Percentiles rank a stretch among this genome's conserved stretches.
phyloP scores from a whole-genome alignment of 2,888 invertebrate genomes.

The Stenichneumon culpator region DNA sequence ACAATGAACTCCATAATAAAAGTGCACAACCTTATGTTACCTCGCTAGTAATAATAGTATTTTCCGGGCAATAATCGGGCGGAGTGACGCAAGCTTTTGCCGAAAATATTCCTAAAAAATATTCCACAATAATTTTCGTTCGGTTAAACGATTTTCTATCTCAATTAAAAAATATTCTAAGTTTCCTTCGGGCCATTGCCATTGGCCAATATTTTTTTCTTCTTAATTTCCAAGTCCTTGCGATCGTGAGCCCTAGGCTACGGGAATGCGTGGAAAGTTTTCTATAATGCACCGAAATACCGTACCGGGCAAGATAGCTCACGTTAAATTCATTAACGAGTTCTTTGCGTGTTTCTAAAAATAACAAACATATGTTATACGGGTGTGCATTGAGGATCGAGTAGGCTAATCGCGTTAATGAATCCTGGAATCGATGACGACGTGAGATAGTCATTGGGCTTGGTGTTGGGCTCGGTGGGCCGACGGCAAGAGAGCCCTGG shows the following conservation, averaged over 20 bases:
- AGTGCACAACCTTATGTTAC: no score
- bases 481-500: slow-evolving; percentile 68
- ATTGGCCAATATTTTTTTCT: background rate
- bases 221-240: background rate
- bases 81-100: background rate
- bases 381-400: slow-evolving; percentile 20
- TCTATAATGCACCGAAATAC: background rate
- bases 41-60: background rate
- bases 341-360: slow-evolving; percentile 20
- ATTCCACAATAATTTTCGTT: background rate
- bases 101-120: background rate
- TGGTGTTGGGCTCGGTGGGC: slow-evolving; percentile 72
- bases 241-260: background rate
- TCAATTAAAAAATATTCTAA: background rate
- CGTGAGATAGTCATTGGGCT: slow-evolving; percentile 63
- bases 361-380: slow-evolving; percentile 2
- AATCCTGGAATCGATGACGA: slow-evolving; percentile 71
- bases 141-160: background rate
- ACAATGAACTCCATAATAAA: no score
- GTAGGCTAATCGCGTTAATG: slow-evolving; percentile 73
- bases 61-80: background rate
- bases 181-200: background rate
- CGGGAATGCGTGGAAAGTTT: background rate
- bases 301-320: background rate
- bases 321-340: background rate